Evolutionary conservation across 2,888 invertebrate genomes (phyloP), one percentile per base, ranked within the genome.

Genomic region (Polymixis flavicincta): DNA sequence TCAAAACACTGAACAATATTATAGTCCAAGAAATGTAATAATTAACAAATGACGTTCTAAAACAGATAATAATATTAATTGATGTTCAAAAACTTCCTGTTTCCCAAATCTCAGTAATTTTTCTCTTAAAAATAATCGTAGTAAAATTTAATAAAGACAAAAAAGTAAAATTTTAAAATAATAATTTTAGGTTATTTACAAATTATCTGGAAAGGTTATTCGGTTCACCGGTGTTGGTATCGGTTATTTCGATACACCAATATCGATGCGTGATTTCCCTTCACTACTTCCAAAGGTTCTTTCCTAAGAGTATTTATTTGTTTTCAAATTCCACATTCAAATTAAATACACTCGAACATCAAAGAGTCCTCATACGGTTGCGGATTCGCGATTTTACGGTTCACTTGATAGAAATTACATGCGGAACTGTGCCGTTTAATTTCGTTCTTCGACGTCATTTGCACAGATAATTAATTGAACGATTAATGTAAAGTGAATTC

Each of bases 391-490:
- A 84, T 82, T 87, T 84, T 78, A 84, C 82, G 78, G 80, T 84
- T 87, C 80, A 87, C 66, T 81, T 79, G 66, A 45, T 78, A 81
- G 71, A 82, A 69, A 87, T 85, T 79, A 76, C 77, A 76, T 65
- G 63, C 75, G 60, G 71, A 64, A 74, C 59, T 65, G 52, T 67
- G 48, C 48, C 64, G 52, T 84, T 78, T 78, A 55, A 85, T 83
- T 78, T 83, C 25, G 42, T 70, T 67, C 66, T 78, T 79, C 61
- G 65, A 72, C 65, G 42, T 74, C 64, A 80, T 73, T 76, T 61
- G 64, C 68, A 61, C 61, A 22, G 45, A 79, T 74, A 68, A 82
- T 70, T 68, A 61, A 71, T 69, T 66, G 57, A 13, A 28, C 22
- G n/a, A 37, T 54, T 45, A 65, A 65, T 83, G n/a, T 42, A 67